These are phyloP conservation scores for Sympetrum striolatum DNA, from an alignment of 2,888 invertebrate genomes.

Conservation along the genomic window DNA sequence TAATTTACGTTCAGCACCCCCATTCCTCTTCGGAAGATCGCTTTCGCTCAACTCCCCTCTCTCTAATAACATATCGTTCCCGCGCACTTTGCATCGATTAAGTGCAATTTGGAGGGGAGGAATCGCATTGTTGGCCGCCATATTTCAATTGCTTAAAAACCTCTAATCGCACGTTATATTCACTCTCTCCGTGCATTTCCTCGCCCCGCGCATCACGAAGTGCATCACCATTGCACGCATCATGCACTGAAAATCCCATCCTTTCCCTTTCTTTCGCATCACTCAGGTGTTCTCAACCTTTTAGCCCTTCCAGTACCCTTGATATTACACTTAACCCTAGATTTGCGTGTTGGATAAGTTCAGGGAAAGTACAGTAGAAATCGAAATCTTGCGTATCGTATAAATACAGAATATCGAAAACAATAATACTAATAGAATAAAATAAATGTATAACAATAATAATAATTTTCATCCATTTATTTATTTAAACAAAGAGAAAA, in stretches of 20 bases:
- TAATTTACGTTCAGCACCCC: no score
- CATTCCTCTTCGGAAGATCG: not conserved
- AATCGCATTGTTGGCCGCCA: not conserved
- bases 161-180: not conserved
- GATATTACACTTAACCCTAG: not conserved
- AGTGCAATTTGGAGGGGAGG: not conserved
- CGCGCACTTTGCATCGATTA: not conserved
- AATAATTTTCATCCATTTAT: no score
- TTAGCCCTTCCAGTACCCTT: no score
- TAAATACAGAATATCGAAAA: no score
- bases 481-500: no score
- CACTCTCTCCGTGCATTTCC: not conserved
- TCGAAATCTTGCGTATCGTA: no score
- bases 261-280: not conserved
- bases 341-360: not conserved
- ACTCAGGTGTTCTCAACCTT: no score
- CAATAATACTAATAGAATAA: no score
- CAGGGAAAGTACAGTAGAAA: no score
- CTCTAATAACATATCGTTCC: not conserved
- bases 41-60: not conserved
- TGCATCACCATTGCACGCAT: not conserved
- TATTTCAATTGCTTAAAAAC: not conserved
- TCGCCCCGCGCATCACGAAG: not conserved
- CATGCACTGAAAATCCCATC: not conserved
- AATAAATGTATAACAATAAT: no score